phyloP scores from a whole-genome alignment of 2,888 invertebrate genomes.

The Leucania comma region DNA sequence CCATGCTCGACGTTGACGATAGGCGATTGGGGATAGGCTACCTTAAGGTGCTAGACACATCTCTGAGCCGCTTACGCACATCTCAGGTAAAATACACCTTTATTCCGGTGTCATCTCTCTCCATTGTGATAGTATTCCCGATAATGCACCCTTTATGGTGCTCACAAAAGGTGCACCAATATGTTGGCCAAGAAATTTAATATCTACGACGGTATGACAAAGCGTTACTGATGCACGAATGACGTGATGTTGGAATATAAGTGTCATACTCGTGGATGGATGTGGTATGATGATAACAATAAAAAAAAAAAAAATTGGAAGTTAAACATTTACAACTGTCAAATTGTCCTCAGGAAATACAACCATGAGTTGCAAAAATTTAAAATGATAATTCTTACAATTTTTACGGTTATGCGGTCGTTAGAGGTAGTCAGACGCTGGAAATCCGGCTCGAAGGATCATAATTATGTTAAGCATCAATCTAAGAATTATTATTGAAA shows the following conservation, averaged over 20 bases:
- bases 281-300: constrained; percentile 5
- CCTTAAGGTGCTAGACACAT: not conserved
- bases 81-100: not conserved
- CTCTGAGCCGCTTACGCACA: not conserved
- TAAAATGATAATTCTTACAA: no score
- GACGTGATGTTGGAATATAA: constrained; percentile 5
- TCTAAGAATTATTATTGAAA: no score
- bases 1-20: no score
- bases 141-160: constrained; percentile 45
- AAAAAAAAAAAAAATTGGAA: not conserved
- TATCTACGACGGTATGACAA: constrained; percentile 60
- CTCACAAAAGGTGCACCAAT: constrained; percentile 51
- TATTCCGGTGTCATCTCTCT: not conserved
- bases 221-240: constrained; percentile 49
- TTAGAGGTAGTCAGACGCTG: no score
- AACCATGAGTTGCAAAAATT: no score
- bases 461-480: no score
- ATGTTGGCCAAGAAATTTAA: constrained; percentile 64
- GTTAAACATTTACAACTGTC: no score
- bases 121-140: constrained; percentile 18
- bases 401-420: no score
- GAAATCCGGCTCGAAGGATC: no score
- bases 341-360: no score
- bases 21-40: no score
- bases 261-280: not conserved